phyloP scores from a whole-genome alignment of 1,140 invertebrate species.

The Dufourea novaeangliae region DNA sequence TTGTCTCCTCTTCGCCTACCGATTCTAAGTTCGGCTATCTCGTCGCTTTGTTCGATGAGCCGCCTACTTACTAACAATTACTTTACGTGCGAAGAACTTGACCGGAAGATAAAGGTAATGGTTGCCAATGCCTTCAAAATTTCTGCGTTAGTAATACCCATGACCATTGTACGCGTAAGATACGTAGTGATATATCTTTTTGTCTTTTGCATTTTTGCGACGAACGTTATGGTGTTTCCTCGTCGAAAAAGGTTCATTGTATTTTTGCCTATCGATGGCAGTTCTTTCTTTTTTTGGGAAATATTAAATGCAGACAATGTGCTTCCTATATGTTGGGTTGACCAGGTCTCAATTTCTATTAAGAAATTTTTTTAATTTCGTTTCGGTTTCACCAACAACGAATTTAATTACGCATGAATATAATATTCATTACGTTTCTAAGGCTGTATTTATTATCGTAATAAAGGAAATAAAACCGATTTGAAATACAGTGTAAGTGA shows the following conservation, averaged over 20 bases:
- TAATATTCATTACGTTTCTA: not conserved
- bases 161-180: slow-evolving; percentile 64
- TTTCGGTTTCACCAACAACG: slow-evolving; percentile 43
- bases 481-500: not conserved
- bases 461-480: not conserved
- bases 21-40: slow-evolving; percentile 24
- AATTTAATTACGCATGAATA: slow-evolving; percentile 1
- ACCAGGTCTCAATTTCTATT: slow-evolving; percentile 10
- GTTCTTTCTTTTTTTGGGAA: slow-evolving; percentile 35
- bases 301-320: not conserved
- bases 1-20: slow-evolving; percentile 9
- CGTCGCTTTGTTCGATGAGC: not conserved
- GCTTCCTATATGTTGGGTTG: not conserved
- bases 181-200: slow-evolving; percentile 69
- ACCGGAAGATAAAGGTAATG: slow-evolving; percentile 24
- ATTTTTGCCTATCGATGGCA: slow-evolving; percentile 52
- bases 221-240: slow-evolving; percentile 17
- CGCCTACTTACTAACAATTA: not conserved
- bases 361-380: not conserved
- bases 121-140: slow-evolving; percentile 79
- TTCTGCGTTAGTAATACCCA: slow-evolving; percentile 54
- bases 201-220: not conserved
- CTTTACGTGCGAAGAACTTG: slow-evolving; percentile 9
- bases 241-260: not conserved
- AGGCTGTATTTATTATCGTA: not conserved